Evolutionary conservation across 2,888 invertebrate species (phyloP).

Genomic region (Melieria picta): DNA sequence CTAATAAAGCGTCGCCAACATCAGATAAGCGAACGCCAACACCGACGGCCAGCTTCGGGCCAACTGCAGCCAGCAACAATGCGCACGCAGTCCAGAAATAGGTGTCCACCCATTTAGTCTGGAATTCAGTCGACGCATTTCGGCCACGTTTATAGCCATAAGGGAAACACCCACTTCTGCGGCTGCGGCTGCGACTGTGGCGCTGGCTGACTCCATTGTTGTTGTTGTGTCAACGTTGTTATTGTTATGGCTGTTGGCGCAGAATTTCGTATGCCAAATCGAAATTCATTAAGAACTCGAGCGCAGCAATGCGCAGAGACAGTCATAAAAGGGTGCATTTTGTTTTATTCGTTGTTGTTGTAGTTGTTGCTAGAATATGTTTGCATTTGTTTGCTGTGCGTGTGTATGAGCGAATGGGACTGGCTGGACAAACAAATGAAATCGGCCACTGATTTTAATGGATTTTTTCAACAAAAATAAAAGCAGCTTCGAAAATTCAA

Average conservation of each 20-base stretch:
- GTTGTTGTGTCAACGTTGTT: slow-evolving; percentile 4
- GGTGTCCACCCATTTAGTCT: slow-evolving; percentile 40
- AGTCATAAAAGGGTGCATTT: slow-evolving; percentile 1
- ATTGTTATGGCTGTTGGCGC: slow-evolving; percentile 17
- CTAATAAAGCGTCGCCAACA: slow-evolving; percentile 20
- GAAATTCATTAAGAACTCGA: slow-evolving; percentile 43
- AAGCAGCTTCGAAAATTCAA: slow-evolving; percentile 8
- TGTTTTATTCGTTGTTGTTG: no score
- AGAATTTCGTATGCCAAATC: slow-evolving; percentile 36
- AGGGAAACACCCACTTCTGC: slow-evolving; percentile 62
- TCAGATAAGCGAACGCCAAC: slow-evolving; percentile 2
- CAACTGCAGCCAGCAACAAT: slow-evolving; percentile 37
- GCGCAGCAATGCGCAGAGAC: slow-evolving; percentile 16
- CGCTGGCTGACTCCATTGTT: slow-evolving; percentile 33
- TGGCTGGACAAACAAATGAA: slow-evolving; percentile 24
- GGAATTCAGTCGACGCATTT: slow-evolving; percentile 49
- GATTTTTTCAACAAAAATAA: slow-evolving; percentile 27
- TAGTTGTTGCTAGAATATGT: not conserved
- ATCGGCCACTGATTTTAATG: slow-evolving; percentile 31
- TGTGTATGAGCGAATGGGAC: slow-evolving; percentile 18
- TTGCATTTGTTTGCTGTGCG: slow-evolving; percentile 9
- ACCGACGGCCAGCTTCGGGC: slow-evolving; percentile 22
- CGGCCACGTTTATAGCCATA: slow-evolving; percentile 60
- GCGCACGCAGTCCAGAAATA: slow-evolving; percentile 23
- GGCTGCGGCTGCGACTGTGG: slow-evolving; percentile 42